Evolutionary conservation across 2,113 vertebrate genomes (phyloP).

Genomic region (Astur gentilis): DNA sequence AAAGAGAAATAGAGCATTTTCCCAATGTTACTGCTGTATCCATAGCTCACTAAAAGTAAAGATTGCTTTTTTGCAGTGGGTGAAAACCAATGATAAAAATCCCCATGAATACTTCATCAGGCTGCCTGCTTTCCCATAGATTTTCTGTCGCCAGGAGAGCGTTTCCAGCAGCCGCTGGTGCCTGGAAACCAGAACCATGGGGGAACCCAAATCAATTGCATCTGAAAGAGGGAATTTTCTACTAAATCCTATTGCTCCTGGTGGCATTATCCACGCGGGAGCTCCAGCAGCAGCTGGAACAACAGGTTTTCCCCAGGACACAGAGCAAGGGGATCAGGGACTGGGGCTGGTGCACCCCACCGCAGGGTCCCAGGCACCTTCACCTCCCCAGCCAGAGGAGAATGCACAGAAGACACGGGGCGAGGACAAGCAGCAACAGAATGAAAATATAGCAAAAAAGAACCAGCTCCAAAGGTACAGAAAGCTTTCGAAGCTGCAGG

Average conservation of each 20-base stretch:
- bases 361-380: rapidly evolving
- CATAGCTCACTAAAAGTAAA: not conserved
- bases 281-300: not conserved
- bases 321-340: rapidly evolving
- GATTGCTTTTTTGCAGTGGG: not conserved
- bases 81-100: not conserved
- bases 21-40: not conserved
- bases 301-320: not conserved
- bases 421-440: not conserved
- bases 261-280: not conserved
- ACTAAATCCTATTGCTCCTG: not conserved
- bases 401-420: rapidly evolving
- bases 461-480: rapidly evolving
- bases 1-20: not conserved
- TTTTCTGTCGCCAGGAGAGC: slow-evolving; percentile 5
- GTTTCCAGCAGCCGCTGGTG: not conserved
- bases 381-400: rapidly evolving
- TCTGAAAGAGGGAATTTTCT: slow-evolving; percentile 25
- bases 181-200: not conserved
- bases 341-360: not conserved
- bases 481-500: not conserved
- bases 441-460: not conserved
- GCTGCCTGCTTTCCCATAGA: slow-evolving; percentile 10
- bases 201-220: slow-evolving; percentile 7
- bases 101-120: slow-evolving; percentile 9